Base-by-base conservation (phyloP, 2,113 vertebrate genomes). In the Strix aluco region DNA sequence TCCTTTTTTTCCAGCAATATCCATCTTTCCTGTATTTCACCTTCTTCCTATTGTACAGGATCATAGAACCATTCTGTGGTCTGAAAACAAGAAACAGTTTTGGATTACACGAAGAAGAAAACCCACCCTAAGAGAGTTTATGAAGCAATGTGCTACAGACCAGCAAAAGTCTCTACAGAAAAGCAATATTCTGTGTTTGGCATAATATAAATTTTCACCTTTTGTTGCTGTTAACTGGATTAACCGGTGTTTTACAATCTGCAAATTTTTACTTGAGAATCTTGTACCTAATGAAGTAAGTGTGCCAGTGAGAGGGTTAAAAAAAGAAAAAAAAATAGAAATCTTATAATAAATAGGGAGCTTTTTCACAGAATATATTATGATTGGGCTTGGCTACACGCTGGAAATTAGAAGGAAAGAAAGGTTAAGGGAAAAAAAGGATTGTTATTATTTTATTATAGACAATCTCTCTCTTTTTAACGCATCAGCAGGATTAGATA, bases 1-100 rank as follows among this genome's bases (percentile, higher is more conserved):
- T 99, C 98, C 99, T 98, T 98, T 99, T 99, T 97, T 99, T 99
- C 99, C 99, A 99, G 98, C 99, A 99, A 98, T 99, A 99, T 94
- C 99, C 99, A 97, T 99, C 99, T 96, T 99, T 99, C 98, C 99
- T 98, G 98, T 99, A 99, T 97, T 99, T 99, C 98, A 99, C 99
- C 97, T 99, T 99, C 99, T 99, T 99, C 98, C 99, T 99, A 96
- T 99, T 99, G 99, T 99, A 99, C 97, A 99, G 98, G 96, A 99
- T 99, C 99, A 99, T 99, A 95, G 99, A 99, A 98, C 99, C 99
- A 99, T 99, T 99, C 98, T 99, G 99, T 23, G 99, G 99, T 98
- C 99, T 99, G 98, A 44, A 98, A 98, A 91, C 67, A 91, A 97
- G 92, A 98, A 96, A 98, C 3, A 91, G 70, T 7, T 38, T 71